phyloP scores from a whole-genome alignment of 2,113 vertebrate species.

The Mormyrus iriodes region DNA sequence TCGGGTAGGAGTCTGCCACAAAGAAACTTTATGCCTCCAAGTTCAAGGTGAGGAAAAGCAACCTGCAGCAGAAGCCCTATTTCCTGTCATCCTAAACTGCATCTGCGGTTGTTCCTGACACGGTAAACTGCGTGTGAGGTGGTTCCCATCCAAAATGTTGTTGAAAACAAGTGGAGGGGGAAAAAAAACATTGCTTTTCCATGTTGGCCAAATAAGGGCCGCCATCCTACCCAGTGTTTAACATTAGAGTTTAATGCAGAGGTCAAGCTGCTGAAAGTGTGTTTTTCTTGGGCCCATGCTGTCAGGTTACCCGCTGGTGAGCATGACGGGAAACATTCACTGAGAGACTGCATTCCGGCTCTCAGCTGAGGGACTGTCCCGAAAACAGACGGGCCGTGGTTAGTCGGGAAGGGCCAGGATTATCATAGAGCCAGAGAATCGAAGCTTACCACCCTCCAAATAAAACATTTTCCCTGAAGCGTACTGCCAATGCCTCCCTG shows the following conservation, averaged over 20 bases:
- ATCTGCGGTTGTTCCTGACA: neutral
- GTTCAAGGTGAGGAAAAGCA: no score
- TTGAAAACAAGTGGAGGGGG: neutral
- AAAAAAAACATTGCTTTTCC: neutral
- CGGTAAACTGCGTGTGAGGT: neutral
- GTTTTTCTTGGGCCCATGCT: conserved; percentile 1
- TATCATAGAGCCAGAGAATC: neutral
- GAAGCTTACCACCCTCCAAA: neutral
- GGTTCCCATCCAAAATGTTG: neutral
- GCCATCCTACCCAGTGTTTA: neutral
- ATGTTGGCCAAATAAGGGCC: conserved; percentile 5
- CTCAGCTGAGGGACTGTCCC: neutral
- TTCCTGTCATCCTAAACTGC: neutral
- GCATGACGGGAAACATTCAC: neutral
- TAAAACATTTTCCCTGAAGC: neutral
- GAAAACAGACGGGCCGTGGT: neutral
- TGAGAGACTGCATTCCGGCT: neutral
- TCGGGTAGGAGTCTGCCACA: neutral
- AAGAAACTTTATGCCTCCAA: neutral
- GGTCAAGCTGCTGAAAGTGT: neutral
- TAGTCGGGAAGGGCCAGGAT: neutral
- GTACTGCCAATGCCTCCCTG: neutral
- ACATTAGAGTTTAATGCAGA: neutral
- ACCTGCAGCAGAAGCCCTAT: neutral
- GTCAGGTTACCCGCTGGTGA: neutral